These are phyloP conservation scores for Adelosebastes latens DNA, from an alignment of 2,797 vertebrate species.

Conservation along the genomic window DNA sequence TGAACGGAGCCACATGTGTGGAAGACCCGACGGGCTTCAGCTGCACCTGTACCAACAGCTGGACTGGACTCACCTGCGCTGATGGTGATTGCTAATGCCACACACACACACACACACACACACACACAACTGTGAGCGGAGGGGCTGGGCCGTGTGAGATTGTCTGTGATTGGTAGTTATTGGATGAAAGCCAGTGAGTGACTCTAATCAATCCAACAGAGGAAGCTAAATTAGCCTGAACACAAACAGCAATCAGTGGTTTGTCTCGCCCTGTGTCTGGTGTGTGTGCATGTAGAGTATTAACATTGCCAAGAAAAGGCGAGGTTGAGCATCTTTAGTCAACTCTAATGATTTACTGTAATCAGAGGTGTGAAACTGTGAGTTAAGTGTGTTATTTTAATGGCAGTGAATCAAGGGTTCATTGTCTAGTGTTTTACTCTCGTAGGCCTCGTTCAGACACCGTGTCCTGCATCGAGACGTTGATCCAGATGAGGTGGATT, in stretches of 20 bases:
- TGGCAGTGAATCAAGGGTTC: neutral
- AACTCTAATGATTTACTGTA: conserved; percentile 9
- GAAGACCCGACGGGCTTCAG: conserved; percentile 80
- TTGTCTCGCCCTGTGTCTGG: neutral
- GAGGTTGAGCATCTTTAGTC: conserved; percentile 11
- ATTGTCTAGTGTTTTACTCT: neutral
- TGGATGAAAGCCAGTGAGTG: conserved; percentile 60
- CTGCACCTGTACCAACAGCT: conserved; percentile 78
- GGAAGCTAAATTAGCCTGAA: conserved; percentile 64
- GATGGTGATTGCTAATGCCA: conserved; percentile 69
- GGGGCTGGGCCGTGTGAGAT: conserved; percentile 14
- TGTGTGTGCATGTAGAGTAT: conserved; percentile 22
- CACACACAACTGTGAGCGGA: conserved; percentile 5
- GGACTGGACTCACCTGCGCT: conserved; percentile 82
- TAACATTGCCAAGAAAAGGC: conserved; percentile 5
- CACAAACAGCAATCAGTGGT: conserved; percentile 62
- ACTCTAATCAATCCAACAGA: conserved; percentile 65
- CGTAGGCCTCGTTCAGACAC: neutral
- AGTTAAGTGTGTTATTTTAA: neutral
- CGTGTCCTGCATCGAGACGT: neutral
- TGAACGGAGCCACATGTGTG: conserved; percentile 80
- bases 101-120: conserved; percentile 3
- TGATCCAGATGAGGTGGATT: neutral
- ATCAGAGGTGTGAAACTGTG: neutral
- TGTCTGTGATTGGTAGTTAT: conserved; percentile 56